A percentile compares a stretch with the other conserved stretches of the same genome.
These are phyloP conservation scores for Eristalis pertinax DNA, from an alignment of 2,888 invertebrate species.

Conservation along the genomic window DNA sequence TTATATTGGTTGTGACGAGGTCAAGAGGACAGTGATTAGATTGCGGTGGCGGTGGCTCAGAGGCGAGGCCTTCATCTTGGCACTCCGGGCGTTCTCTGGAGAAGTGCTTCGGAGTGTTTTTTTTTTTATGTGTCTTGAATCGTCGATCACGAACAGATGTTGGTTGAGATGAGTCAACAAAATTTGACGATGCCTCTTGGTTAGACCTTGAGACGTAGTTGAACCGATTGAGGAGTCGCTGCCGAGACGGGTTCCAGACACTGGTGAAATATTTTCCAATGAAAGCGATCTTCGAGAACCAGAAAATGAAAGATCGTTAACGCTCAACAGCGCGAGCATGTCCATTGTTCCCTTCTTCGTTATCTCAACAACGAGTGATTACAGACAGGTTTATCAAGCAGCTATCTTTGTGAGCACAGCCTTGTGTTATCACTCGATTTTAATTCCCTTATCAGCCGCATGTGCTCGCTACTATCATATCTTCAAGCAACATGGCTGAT, in stretches of 20 bases:
- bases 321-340: background rate
- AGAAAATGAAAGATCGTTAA: background rate
- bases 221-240: background rate
- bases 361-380: background rate
- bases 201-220: background rate
- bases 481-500: background rate
- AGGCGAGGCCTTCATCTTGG: no score
- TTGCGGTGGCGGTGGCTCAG: background rate
- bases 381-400: background rate
- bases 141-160: background rate
- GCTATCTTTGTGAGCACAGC: background rate
- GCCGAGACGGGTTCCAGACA: no score
- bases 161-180: background rate
- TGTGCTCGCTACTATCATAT: background rate
- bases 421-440: background rate
- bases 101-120: background rate
- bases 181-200: background rate
- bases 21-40: slow-evolving; percentile 24
- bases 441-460: background rate
- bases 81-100: background rate
- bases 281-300: background rate
- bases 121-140: background rate
- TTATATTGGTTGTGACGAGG: slow-evolving; percentile 48
- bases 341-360: background rate
- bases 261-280: no score